Evolutionary conservation across 2,113 vertebrate species (phyloP), one percentile per base, ranked within the genome.

Genomic region (Hippoglossus stenolepis): DNA sequence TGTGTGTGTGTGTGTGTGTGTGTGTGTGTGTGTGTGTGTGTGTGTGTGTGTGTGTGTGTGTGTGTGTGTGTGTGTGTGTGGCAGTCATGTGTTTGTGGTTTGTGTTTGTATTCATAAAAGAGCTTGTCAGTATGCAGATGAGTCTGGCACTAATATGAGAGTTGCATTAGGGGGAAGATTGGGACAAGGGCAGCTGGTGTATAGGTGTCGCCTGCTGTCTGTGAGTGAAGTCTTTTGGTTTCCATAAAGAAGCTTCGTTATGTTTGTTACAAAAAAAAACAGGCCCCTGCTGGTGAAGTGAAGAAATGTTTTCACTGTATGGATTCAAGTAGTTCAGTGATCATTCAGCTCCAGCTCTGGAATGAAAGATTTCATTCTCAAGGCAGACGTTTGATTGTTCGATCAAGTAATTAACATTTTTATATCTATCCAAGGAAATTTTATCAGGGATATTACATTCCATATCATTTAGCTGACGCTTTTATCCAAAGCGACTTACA

Each of bases 121-220:
- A 58, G 2, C 4, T 31, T 66, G 28, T 82, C 54, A 60, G 67
- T 65, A 80, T 85, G 67, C 77, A 75, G 62, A 83, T 77, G n/a
- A 74, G 28, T 69, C 20, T 65, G 51, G 57, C 53, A 57, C 58
- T 71, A 76, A 73, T 83, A 77, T 76, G 35, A 75, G n/a, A 62
- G 57, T 11, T 62, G 38, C 63, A 49, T 68, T 86, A 77, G 20
- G 51, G 31, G 51, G 20, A 57, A 24, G 24, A 84, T 80, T 68
- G 67, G 45, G 60, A 79, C 62, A 82, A 82, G 72, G 59, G 12
- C 59, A 76, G 6, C 35, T 73, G n/a, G 66, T 62, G 66, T 70
- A 66, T 54, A 69, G 45, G 53, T 60, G 63, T 68, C 28, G 43
- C 40, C 69, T 61, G 75, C 43, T 58, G 66, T 45, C 38, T 53